Percentiles rank a stretch among this genome's conserved stretches.
These are phyloP conservation scores for Choristoneura rosaceana DNA, from an alignment of 2,888 invertebrate species.

Conservation along the genomic window DNA sequence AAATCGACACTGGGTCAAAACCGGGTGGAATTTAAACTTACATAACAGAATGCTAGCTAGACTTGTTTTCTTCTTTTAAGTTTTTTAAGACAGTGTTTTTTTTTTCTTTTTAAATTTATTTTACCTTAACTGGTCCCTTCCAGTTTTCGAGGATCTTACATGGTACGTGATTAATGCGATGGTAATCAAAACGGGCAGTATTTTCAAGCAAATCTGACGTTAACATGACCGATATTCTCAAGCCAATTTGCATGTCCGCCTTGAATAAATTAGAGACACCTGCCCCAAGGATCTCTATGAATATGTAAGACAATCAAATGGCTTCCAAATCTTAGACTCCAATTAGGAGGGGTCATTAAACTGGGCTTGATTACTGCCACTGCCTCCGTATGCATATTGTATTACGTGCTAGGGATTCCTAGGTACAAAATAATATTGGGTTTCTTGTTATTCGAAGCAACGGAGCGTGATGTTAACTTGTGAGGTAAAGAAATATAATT, in stretches of 20 bases:
- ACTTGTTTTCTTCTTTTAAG: no score
- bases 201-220: slow-evolving; percentile 82
- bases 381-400: slow-evolving; percentile 53
- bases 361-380: slow-evolving; percentile 72
- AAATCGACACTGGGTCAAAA: no score
- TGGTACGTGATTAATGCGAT: background rate
- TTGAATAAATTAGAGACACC: slow-evolving; percentile 82
- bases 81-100: no score
- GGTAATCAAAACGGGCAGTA: slow-evolving; percentile 78
- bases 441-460: slow-evolving; percentile 20
- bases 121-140: background rate
- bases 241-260: slow-evolving; percentile 82
- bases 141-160: background rate
- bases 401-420: slow-evolving; percentile 30
- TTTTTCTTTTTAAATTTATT: no score
- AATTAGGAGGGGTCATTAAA: slow-evolving; percentile 81
- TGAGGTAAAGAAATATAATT: background rate
- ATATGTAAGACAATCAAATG: slow-evolving; percentile 81
- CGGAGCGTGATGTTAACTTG: background rate
- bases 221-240: slow-evolving; percentile 84
- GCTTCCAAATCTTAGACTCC: slow-evolving; percentile 80
- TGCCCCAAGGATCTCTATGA: slow-evolving; percentile 80
- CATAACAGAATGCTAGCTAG: no score
- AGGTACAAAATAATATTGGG: slow-evolving; percentile 32
- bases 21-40: no score